Evolutionary conservation across 2,797 vertebrate genomes (phyloP), one percentile per base, ranked within the genome.

Genomic region (Chelmon rostratus): DNA sequence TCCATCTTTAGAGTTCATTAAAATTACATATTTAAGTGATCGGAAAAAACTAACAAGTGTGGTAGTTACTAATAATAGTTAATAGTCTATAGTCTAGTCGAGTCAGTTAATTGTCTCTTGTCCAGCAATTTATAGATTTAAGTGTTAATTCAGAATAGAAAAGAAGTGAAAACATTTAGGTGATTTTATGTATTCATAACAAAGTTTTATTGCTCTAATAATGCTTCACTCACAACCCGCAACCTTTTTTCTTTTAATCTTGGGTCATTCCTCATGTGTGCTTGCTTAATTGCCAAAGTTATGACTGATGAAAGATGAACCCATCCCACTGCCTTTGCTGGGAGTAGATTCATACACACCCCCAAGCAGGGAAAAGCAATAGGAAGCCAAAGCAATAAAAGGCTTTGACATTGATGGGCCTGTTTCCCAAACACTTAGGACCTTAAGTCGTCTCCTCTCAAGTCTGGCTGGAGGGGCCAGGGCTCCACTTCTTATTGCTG

Each of bases 331-430:
- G 78, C 81, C 75, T 80, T 82, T 46, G 83, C 87, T 81, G 68
- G 66, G 79, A 87, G 78, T 75, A 70, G 73, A 85, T 82, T 89
- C 90, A 78, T 79, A 71, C 79, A 68, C 77, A 86, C 88, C 91
- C 92, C 87, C 84, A 78, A 92, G 91, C 90, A 86, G 81, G 78
- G 89, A 92, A 93, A 93, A 93, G 92, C 92, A 94, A 93, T 93
- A 93, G 89, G 93, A 92, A 93, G 93, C 92, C 91, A 82, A 89
- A 89, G 93, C 90, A 94, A 94, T 94, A 93, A 92, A 93, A 93
- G 89, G 88, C 88, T 93, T 89, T 93, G 93, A 93, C 91, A 89
- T 91, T 93, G 92, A 93, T 88, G 93, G 90, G 92, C 88, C 90
- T 89, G 88, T 93, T 92, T 93, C 91, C 91, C 89, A 94, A 92